A percentile compares a stretch with the other conserved stretches of the same genome.
These are phyloP conservation scores for Drosophila suzukii DNA, from an alignment of 1,140 invertebrate genomes.

Conservation along the genomic window DNA sequence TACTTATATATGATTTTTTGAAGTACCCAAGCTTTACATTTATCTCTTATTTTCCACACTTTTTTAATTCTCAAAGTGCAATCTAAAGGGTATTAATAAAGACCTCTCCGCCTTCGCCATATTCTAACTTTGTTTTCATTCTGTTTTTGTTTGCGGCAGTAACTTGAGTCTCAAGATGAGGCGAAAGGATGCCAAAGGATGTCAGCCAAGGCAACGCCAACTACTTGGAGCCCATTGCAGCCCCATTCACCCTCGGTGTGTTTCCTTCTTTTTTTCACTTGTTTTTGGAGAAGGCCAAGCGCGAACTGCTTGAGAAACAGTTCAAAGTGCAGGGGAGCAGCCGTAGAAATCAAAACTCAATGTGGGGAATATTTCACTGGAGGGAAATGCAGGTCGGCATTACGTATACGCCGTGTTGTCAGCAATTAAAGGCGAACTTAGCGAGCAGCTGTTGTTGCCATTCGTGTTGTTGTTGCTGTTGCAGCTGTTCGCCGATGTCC, in stretches of 20 bases:
- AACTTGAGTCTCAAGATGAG: conserved; percentile 42
- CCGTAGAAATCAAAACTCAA: conserved; percentile 53
- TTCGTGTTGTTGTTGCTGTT: conserved; percentile 33
- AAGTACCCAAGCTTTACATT: background rate
- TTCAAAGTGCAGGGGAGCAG: conserved; percentile 48
- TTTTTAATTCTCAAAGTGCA: background rate
- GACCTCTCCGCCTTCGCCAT: no score
- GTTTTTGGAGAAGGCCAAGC: conserved; percentile 56
- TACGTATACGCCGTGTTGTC: conserved; percentile 52
- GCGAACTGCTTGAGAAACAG: conserved; percentile 54
- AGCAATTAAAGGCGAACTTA: conserved; percentile 66
- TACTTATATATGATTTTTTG: background rate
- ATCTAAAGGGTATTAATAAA: background rate
- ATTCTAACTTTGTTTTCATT: conserved; percentile 20
- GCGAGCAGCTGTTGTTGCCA: conserved; percentile 55
- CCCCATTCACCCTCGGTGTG: background rate
- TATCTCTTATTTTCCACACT: background rate
- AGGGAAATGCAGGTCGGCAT: conserved; percentile 35
- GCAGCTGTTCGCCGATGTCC: conserved; percentile 62
- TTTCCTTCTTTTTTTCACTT: background rate
- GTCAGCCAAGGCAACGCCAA: conserved; percentile 46
- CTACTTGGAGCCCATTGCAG: conserved; percentile 23
- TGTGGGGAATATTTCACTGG: conserved; percentile 23
- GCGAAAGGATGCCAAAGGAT: conserved; percentile 31
- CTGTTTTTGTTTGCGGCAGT: conserved; percentile 50